Evolutionary conservation across 2,888 invertebrate genomes (phyloP), one percentile per base, ranked within the genome.

Genomic region (Melinaea menophilus): DNA sequence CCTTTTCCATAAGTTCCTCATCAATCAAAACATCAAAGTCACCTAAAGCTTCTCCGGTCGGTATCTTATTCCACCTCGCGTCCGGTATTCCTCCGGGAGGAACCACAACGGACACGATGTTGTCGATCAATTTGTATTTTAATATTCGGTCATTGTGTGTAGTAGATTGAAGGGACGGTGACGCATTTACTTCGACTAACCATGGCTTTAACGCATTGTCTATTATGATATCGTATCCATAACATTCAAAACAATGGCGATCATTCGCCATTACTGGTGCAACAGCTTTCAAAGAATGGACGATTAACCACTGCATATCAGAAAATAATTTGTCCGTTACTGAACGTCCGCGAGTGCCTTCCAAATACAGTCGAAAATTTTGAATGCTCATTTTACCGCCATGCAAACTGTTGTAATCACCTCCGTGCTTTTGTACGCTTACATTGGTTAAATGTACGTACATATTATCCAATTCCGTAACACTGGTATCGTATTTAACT

Each of bases 221-320:
- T 72, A 99, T 98, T 71, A 99, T 98, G 56, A 98, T 98, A 79
- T 98, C 98, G 79, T 97, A 98, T 58, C 99, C 98, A 76, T 98
- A 99, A 77, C 98, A 98, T 85, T 97, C 97, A 77, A 96, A 97
- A 79, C 97, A 97, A 81, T 97, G 97, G 47, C 97, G 92, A 86
- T 99, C 98, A 74, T 97, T 98, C 0, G 97, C 96, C 93, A 99
- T 98, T 5, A 97, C 96, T 0, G 98, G 97, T 0, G 97, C 95
- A 2, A 98, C 98, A 3, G 98, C 97, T 87, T 97, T 97, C 68
- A 99, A 84, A 0, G 98, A 98, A 85, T 98, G 98, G 2, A 98
- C 96, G 70, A 98, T 98, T 62, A 97, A 92, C 95, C 97, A 97
- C 64, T 95, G 94, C 76, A 97, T 98, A 79, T 96, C 95, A 68